Evolutionary conservation across 2,113 vertebrate species (phyloP), one percentile per base, ranked within the genome.

Genomic region (Thamnophis sirtalis): DNA sequence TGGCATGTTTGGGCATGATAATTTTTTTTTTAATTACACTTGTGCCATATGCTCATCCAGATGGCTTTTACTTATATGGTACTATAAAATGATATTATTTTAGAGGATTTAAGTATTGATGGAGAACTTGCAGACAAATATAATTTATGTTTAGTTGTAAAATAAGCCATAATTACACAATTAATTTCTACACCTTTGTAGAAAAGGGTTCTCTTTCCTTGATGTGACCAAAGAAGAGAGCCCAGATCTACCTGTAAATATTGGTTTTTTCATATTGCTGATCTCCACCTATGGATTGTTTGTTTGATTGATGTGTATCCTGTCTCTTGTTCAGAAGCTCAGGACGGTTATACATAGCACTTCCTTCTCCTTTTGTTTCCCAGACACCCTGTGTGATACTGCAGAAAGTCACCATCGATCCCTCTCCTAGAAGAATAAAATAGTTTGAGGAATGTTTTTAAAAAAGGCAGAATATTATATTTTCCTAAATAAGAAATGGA

Each of bases 71-170:
- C 92, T 93, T 95, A 96, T 93, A 91, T 92, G 92, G 94, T 96
- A 95, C 95, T 96, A 96, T 92, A 94, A 97, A 96, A 96, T 97
- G 93, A 97, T 96, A 96, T 96, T 96, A 95, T 95, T 97, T 96
- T 89, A 92, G 80, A 94, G 56, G 63, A 92, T 95, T 96, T 95
- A 94, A 92, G 93, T 94, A 92, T 91, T 96, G 94, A 96, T 95
- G 93, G 96, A 96, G 92, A 80, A 38, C 93, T 95, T 96, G 93
- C 93, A 89, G 93, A 93, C 94, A 96, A 95, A 90, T 80, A 93
- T 91, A 94, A 94, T 91, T 94, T 89, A 96, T 95, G 91, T 38
- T 0, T 0, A 94, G 89, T 89, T 92, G 92, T 54, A 93, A 94
- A 94, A 95, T 90, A 89, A 91, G 93, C 55, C 28, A 68, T 68